A percentile compares a stretch with the other conserved stretches of the same genome.
Evolutionary conservation across 2,113 vertebrate species (phyloP).

Genomic region (Anseranas semipalmata): DNA sequence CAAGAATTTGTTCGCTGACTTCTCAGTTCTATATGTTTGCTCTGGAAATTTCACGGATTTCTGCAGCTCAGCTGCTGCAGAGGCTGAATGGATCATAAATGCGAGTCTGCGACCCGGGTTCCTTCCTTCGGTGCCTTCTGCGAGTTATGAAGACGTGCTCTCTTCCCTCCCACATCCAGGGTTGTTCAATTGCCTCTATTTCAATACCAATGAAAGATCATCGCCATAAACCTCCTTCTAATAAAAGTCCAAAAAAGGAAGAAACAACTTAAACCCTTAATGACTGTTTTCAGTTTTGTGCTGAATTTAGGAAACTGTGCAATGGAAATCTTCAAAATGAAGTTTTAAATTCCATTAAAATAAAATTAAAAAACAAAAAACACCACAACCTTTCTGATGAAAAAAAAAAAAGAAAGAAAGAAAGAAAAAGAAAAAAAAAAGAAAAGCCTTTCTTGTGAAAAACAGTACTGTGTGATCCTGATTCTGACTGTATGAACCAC

Average conservation of each 20-base stretch:
- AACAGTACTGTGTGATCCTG: background rate
- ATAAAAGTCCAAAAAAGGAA: background rate
- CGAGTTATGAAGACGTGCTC: background rate
- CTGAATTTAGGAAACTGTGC: background rate
- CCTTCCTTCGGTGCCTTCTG: background rate
- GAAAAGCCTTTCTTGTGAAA: background rate
- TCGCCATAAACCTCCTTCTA: background rate
- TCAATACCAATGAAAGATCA: background rate
- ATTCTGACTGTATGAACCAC: background rate
- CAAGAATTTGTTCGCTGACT: background rate
- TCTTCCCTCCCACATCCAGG: rapidly evolving
- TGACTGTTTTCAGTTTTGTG: background rate
- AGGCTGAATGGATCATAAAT: background rate
- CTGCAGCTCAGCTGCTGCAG: background rate
- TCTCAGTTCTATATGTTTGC: background rate
- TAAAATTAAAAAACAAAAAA: background rate
- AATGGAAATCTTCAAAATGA: background rate
- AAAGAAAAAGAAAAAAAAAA: too few species aligned
- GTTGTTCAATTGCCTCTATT: background rate
- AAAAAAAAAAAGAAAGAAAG: background rate
- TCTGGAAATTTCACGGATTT: background rate
- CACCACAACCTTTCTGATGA: background rate
- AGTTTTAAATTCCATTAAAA: background rate
- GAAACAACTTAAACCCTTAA: background rate
- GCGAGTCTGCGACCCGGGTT: background rate